Evolutionary conservation across 2,797 vertebrate species (phyloP), one percentile per base, ranked within the genome.

Genomic region (Coreius guichenoti): DNA sequence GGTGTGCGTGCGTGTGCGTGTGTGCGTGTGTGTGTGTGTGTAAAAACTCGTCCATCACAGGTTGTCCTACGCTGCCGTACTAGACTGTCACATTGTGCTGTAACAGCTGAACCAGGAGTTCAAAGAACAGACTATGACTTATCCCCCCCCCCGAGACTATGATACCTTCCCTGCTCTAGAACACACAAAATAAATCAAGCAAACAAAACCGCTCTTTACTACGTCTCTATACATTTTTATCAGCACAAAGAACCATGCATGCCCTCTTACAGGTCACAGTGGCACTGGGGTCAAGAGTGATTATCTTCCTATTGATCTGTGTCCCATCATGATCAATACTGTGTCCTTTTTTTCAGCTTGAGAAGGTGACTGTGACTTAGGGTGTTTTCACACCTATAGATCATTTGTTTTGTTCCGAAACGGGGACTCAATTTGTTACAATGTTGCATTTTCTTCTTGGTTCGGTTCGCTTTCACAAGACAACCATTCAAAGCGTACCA

Each of bases 301-400:
- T 87, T 81, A 87, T 78, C 79, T 85, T 72, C 26, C 45, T 56
- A 85, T 87, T 82, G 86, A 87, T 87, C 83, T 43, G 49, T 13
- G 7, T 69, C 16, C 61, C 31, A 17, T 63, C 23, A 39, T 51
- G 49, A 81, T 77, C 82, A 61, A 81, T 85, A 70, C 21, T 43
- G 69, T 74, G 61, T 81, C 86, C 82, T 87, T 76, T 80, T 31
- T 29, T 56, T 39, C 29, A 68, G 70, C 61, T 61, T 21, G 61
- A 17, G 65, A 81, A 74, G 72, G 80, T 86, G 72, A 76, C 70
- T 16, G 12, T 19, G 73, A 77, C 26, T 70, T 43, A 43, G 39
- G 39, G 39, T 43, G 39, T 43, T 43, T 43, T 11, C 2, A 43
- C 8, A 43, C 39, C 39, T 2, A 43, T 43, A 43, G 39, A 43